These are phyloP conservation scores for Phalera bucephala DNA, from an alignment of 2,888 invertebrate species.

Conservation along the genomic window DNA sequence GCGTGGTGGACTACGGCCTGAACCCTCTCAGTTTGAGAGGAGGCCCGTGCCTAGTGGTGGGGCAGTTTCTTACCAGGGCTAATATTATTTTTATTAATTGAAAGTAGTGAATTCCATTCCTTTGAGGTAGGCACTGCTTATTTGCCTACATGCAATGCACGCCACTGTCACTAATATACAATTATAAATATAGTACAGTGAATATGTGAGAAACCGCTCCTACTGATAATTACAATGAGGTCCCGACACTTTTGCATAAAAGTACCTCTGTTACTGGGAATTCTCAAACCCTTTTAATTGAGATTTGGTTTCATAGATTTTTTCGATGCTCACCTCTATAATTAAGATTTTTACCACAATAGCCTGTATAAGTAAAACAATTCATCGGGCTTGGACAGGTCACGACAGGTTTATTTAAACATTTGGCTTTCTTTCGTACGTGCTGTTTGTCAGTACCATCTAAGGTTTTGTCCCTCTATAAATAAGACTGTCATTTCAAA, in stretches of 20 bases:
- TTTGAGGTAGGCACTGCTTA: no score
- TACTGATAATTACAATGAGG: conserved; percentile 1
- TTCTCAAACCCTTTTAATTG: not conserved
- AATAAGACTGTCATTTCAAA: not conserved
- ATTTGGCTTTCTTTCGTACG: not conserved
- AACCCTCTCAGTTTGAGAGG: no score
- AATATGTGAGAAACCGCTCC: not conserved
- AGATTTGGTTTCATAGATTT: conserved; percentile 1
- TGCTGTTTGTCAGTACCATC: not conserved
- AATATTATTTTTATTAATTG: no score
- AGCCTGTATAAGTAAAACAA: conserved; percentile 1
- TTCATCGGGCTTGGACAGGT: no score
- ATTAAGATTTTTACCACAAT: not conserved
- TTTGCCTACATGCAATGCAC: no score
- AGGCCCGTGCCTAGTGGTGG: no score
- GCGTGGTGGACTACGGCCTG: no score
- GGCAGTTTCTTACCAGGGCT: no score
- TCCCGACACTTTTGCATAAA: not conserved
- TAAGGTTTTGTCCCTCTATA: not conserved
- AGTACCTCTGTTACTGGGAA: not conserved
- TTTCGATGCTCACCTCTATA: conserved; percentile 6
- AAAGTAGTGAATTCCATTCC: no score
- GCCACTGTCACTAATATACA: no score
- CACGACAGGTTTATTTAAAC: not conserved
- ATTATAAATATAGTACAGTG: no score